These are phyloP conservation scores for Centropyge bicolor DNA, from an alignment of 2,797 vertebrate genomes.

Conservation along the genomic window DNA sequence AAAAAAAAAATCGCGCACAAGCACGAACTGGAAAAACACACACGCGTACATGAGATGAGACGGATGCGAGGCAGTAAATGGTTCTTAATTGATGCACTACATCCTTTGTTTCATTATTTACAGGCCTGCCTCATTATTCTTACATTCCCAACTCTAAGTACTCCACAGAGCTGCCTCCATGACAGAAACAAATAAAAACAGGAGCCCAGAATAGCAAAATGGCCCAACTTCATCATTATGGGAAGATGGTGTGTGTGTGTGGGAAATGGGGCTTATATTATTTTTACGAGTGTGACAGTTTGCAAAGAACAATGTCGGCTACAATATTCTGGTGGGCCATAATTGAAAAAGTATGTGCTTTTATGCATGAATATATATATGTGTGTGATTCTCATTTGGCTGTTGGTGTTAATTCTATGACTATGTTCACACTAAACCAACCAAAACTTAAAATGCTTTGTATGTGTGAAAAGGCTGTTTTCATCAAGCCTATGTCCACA, in stretches of 20 bases:
- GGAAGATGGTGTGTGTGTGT: slow-evolving; percentile 28
- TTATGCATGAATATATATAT: not conserved
- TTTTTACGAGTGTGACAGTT: slow-evolving; percentile 22
- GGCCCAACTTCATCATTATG: slow-evolving; percentile 58
- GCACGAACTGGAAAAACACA: not conserved
- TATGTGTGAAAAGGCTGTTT: not conserved
- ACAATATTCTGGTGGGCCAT: not conserved
- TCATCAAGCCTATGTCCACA: too few species aligned
- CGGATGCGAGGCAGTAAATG: slow-evolving; percentile 74
- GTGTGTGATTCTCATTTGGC: not conserved
- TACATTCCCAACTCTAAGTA: slow-evolving; percentile 62
- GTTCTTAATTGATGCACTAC: slow-evolving; percentile 81
- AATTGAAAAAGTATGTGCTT: slow-evolving; percentile 26
- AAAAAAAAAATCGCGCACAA: slow-evolving; percentile 8
- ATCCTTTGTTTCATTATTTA: slow-evolving; percentile 85
- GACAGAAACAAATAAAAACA: slow-evolving; percentile 70
- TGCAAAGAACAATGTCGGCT: not conserved
- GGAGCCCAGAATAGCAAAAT: slow-evolving; percentile 64
- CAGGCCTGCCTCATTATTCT: slow-evolving; percentile 75
- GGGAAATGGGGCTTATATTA: slow-evolving; percentile 17
- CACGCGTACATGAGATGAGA: slow-evolving; percentile 48
- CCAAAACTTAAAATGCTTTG: not conserved
- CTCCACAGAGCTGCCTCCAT: slow-evolving; percentile 54
- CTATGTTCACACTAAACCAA: not conserved
- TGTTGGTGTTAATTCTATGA: not conserved